Base-by-base conservation (phyloP, 2,113 vertebrate species). In the Paratilapia polleni region DNA sequence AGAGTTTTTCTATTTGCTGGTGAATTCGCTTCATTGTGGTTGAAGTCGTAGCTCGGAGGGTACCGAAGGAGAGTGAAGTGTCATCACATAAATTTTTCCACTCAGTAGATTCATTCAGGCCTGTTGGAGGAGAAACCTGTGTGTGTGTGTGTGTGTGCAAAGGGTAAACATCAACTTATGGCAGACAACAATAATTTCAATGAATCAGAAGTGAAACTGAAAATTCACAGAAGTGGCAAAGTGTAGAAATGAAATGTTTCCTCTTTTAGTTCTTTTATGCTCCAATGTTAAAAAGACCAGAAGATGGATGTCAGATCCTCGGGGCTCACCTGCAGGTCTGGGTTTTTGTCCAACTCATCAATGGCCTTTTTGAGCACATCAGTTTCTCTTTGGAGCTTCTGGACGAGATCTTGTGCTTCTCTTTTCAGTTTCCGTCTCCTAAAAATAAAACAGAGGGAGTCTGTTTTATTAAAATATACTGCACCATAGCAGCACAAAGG, bases 341-440 rank as follows among this genome's bases (percentile, higher is more conserved):
- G 66, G 10, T 82, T 20, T 12, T 3, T 49, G 6, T 84, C 83
- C 78, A 94, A 31, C 4, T 84, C 77, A 2, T 66, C 15, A 0
- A 91, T 87, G 20, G 11, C 47, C 3, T 63, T 41, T 58, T 64
- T 78, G 3, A 94, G 85, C n/a, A n/a, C 13, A 5, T 24, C 58
- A 1, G 94, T 87, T 73, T 95, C 92, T 68, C 49, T 73, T 28
- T 91, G 81, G 22, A 95, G 84, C 6, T 62, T 84, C 3, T 87
- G 26, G 10, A 85, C 41, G 28, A 93, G n/a, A 28, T 73, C 11
- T 3, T 34, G 7, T 31, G 8, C 61, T n/a, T 94, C 87, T 1
- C 1, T 78, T 64, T 93, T 83, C 1, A 93, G 15, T 9, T 31
- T 62, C 6, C 3, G 5, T 56, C 26, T 87, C 76, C 92, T 94